Evolutionary conservation across 2,113 vertebrate species (phyloP), one percentile per base, ranked within the genome.

Genomic region (Ameiurus melas): DNA sequence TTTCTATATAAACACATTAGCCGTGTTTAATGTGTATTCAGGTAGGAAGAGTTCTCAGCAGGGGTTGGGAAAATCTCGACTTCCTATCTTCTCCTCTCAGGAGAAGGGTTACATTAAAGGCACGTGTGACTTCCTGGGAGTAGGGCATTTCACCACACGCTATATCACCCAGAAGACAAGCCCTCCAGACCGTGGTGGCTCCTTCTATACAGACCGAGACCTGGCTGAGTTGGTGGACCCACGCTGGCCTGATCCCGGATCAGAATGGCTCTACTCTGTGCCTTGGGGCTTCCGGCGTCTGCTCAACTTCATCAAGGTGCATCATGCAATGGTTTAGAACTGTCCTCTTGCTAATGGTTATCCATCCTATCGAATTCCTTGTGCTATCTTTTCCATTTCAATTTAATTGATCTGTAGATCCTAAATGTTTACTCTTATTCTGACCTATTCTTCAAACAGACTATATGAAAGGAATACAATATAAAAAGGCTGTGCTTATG

Each of bases 301-400:
- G 86, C 97, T 99, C 66, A 97, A 98, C 91, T 99, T 98, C 90
- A 93, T 98, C 83, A 98, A 99, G 97, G 98, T 99, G 90, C 19
- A 6, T 58, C 17, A 55, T 60, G 4, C 2, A 70, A 33, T 60
- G 33, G 36, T 43, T 78, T 84, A 71, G 4, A 39, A 68, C 64
- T 16, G 20, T 39, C 53, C 70, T 55, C 33, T 36, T 53, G 5
- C 30, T 64, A 57, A 25, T 60, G 13, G n/a, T 77, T 10, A 82
- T 55, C 70, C 22, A 70, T 36, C 16, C 1, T 53, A 17, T 36
- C 2, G 19, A 33, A 25, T 64, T 30, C 19, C 62, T n/a, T n/a
- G 27, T 55, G 0, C 0, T 47, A 9, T 68, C 55, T 12, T 27
- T 68, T 17, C 51, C 5, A 70, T 53, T 14, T 19, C 6, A 73